Percentiles rank a stretch among this genome's conserved stretches.
These are phyloP conservation scores for Melanerpes aurifrons DNA, from an alignment of 2,113 vertebrate species.

Conservation along the genomic window DNA sequence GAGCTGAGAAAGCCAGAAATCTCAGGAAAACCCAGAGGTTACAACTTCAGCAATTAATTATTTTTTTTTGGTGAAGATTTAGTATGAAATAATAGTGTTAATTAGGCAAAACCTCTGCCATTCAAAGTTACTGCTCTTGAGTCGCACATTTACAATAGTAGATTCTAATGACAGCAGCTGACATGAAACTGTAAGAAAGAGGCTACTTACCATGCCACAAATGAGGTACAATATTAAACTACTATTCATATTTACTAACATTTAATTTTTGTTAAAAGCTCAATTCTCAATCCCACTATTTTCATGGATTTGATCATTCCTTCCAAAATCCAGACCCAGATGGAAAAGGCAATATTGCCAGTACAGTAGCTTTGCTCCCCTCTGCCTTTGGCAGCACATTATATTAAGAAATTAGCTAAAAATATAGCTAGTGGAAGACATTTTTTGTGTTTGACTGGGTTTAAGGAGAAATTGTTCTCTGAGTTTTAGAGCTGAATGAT, in stretches of 20 bases:
- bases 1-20: not conserved
- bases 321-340: not conserved
- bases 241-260: not conserved
- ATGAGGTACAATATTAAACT: not conserved
- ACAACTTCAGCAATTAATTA: not conserved
- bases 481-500: conserved; percentile 36
- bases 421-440: not conserved
- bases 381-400: not conserved
- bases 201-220: not conserved
- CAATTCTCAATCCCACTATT: not conserved
- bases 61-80: not conserved
- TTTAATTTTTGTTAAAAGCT: not conserved
- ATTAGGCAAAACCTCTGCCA: not conserved
- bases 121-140: conserved; percentile 2
- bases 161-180: not conserved
- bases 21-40: not conserved
- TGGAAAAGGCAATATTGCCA: not conserved
- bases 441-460: not conserved
- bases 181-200: conserved; percentile 1
- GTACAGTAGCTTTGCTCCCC: not conserved
- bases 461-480: conserved; percentile 8
- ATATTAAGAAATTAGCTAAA: conserved; percentile 35
- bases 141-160: not conserved
- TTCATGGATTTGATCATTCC: not conserved
- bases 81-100: not conserved